Base-by-base conservation (phyloP, 2,888 invertebrate genomes). In the Drosophila monieri region DNA sequence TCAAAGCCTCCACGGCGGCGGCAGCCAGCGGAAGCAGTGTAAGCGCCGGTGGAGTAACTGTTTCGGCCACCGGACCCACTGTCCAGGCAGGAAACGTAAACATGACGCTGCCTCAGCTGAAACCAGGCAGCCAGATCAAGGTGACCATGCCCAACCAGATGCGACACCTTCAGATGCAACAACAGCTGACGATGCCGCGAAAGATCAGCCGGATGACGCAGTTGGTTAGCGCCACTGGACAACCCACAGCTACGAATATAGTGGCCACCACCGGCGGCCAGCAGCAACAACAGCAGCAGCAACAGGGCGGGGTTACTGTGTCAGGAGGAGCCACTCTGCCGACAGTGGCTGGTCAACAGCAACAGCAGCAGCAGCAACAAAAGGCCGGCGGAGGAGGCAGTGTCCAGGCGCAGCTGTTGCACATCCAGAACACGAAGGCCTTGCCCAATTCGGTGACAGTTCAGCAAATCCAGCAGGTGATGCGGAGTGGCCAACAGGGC, bases 381-480 rank as follows among this genome's bases (percentile, higher is more conserved):
- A 78, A 78, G 44, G 92, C 92, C 76, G 90, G 71, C 1, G 52
- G 72, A 0, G 72, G 79, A 0, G 86, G 87, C 18, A 94, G 93
- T 5, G 94, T 94, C 23, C 93, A 95, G 10, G 93, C 95, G 0
- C 95, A 95, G 78, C 91, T 96, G 65, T 94, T 96, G 53, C 90
- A 90, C 44, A 95, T 96, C 3, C 95, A 95, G 80, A 93, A 94
- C 51, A 94, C 94, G 2, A 92, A 92, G 68, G 81, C 90, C 6
- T 60, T 91, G 44, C 93, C 94, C 0, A 93, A 94, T 0, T 93
- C 94, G 0, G 94, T 95, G 90, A 95, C 95, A 0, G 94, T 95
- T 64, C 95, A 95, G 77, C 95, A 95, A 86, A 93, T 96, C 44
- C 95, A 95, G 71, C 95, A 95, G 88, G 94, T 95, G 10, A 93